Evolutionary conservation across 2,113 vertebrate genomes (phyloP).

Genomic region (Myotis brandtii): DNA sequence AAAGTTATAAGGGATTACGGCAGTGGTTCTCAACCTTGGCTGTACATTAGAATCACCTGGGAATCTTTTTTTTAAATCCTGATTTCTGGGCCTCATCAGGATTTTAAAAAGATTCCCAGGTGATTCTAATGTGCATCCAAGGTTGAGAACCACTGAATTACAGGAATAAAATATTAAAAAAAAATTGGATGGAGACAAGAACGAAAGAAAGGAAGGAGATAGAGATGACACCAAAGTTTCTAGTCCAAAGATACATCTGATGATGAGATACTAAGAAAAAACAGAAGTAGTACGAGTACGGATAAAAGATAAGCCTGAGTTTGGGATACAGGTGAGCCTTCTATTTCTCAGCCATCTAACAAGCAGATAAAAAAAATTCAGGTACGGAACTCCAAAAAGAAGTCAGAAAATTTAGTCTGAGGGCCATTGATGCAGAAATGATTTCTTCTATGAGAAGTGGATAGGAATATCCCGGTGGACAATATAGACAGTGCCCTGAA

Average conservation of each 20-base stretch:
- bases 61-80: too few relatives aligned
- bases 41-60: too few relatives aligned
- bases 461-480: neutral
- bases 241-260: neutral
- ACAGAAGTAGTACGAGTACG: neutral
- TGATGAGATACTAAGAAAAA: neutral
- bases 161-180: neutral
- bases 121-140: too few relatives aligned
- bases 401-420: slow-evolving; percentile 1
- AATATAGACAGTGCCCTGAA: neutral
- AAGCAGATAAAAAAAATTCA: neutral
- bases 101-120: too few relatives aligned
- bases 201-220: neutral
- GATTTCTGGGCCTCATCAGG: too few relatives aligned
- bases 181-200: neutral
- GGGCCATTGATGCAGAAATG: neutral
- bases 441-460: neutral
- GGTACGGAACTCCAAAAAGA: neutral
- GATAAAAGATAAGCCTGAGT: neutral
- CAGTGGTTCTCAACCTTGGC: too few relatives aligned
- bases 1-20: neutral
- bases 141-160: neutral
- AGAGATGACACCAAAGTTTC: neutral
- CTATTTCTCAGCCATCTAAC: neutral
- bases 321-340: neutral